Conservation (phyloP, 2,797 vertebrate genomes). For the Enteromius mattozi region DNA sequence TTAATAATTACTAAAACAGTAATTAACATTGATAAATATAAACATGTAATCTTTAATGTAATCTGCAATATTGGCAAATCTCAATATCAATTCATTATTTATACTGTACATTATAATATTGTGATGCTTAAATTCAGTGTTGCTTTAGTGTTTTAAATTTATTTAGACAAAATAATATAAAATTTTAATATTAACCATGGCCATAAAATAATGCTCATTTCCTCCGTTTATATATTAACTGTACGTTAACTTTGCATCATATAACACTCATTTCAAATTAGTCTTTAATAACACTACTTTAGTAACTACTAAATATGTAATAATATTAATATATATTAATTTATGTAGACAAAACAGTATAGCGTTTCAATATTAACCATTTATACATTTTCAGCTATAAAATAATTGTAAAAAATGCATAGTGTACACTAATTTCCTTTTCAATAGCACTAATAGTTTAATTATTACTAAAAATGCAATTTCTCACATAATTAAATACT, state of each 20-base stretch:
- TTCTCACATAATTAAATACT: no score
- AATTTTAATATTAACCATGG: neutral
- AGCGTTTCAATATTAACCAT: neutral
- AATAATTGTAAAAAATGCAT: neutral
- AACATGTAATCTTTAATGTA: neutral
- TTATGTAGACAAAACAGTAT: neutral
- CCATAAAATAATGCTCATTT: neutral
- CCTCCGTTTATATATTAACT: neutral
- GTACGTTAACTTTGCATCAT: neutral
- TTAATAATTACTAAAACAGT: neutral
- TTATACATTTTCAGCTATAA: neutral
- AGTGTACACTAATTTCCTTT: neutral
- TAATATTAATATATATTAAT: neutral
- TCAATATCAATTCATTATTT: neutral
- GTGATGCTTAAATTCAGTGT: neutral
- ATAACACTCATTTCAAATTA: neutral
- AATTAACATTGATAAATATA: no score
- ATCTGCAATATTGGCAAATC: neutral
- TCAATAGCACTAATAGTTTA: no score
- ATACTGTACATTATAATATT: neutral
- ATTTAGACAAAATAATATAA: neutral
- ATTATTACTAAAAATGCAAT: no score
- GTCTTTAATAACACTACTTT: neutral
- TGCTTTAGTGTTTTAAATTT: neutral
- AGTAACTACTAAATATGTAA: neutral